Base-by-base conservation (phyloP, 2,888 invertebrate species). In the Shargacucullia verbasci region DNA sequence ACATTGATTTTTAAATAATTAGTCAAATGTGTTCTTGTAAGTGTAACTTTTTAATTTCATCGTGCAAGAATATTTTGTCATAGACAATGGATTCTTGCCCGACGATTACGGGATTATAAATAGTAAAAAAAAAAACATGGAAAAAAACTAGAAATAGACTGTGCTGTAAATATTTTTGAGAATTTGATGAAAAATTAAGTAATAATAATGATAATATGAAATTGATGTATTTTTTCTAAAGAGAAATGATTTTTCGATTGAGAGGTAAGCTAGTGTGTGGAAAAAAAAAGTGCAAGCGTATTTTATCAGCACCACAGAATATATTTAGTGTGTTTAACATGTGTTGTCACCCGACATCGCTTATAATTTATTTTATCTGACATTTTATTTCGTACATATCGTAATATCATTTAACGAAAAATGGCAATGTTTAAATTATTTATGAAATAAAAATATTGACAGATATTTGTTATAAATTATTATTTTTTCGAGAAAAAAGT, bases 181-280 rank as follows among this genome's bases (percentile, higher is more conserved):
- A 78, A 70, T 63, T 73, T 67, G 75, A 69, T 73, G 70, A 73
- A 73, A 74, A 76, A 68, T 61, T 64, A 62, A 70, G 20, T 20
- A 20, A 20, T 20, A 20, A 20, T 20, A 20, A 58, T 59, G 68
- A 76, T 68, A 65, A 68, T 75, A 70, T 69, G 57, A 84, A 82
- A 83, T 79, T 71, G 76, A 84, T 83, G 85, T 86, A 84, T 86
- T 86, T 87, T 86, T 87, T 85, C 86, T 83, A 85, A 82, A 82
- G 73, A 49, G 72, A 76, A 74, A 74, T 68, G 72, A 62, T 72
- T 80, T 80, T 80, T 85, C 77, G 79, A 81, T 73, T 76, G 77
- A 72, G 56, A 78, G 62, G 76, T 78, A 71, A 80, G 81, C 38
- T 81, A 79, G 74, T 79, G 78, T 70, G 82, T 78, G 76, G 69